These are phyloP conservation scores for Etheostoma perlongum DNA, from an alignment of 2,797 vertebrate genomes.

Conservation along the genomic window DNA sequence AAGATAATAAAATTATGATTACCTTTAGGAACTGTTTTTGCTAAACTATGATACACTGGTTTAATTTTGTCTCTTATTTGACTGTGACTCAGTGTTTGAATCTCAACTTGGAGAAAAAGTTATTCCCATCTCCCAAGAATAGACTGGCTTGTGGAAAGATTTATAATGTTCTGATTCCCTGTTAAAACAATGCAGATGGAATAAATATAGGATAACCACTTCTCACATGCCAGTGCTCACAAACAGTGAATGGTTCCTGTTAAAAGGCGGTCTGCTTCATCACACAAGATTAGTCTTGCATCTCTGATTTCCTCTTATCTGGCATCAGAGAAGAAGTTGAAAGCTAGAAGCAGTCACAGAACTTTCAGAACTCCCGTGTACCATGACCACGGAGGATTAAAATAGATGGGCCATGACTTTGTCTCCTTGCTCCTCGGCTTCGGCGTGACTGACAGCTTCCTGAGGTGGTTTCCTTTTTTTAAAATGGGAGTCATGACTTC, in stretches of 20 bases:
- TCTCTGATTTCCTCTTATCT: conserved; percentile 43
- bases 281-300: conserved; percentile 32
- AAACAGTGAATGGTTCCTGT: conserved; percentile 4
- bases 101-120: conserved; percentile 13
- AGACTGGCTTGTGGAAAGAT: neutral
- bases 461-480: conserved; percentile 61
- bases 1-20: neutral
- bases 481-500: conserved; percentile 53
- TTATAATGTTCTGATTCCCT: neutral
- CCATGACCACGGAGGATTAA: conserved; percentile 68
- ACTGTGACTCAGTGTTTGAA: conserved; percentile 1
- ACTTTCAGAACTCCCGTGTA: conserved; percentile 32
- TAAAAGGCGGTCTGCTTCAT: conserved; percentile 18
- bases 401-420: conserved; percentile 75
- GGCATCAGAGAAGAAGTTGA: conserved; percentile 41
- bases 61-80: too few species aligned
- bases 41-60: too few species aligned
- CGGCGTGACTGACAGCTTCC: conserved; percentile 75
- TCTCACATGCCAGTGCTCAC: neutral
- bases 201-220: conserved; percentile 1
- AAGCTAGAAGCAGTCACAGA: conserved; percentile 60
- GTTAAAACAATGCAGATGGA: neutral
- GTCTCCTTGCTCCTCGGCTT: conserved; percentile 59
- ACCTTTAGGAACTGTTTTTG: too few species aligned
- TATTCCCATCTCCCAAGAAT: neutral